Evolutionary conservation across 2,113 vertebrate species (phyloP).

Genomic region (Brachypteracias leptosomus): DNA sequence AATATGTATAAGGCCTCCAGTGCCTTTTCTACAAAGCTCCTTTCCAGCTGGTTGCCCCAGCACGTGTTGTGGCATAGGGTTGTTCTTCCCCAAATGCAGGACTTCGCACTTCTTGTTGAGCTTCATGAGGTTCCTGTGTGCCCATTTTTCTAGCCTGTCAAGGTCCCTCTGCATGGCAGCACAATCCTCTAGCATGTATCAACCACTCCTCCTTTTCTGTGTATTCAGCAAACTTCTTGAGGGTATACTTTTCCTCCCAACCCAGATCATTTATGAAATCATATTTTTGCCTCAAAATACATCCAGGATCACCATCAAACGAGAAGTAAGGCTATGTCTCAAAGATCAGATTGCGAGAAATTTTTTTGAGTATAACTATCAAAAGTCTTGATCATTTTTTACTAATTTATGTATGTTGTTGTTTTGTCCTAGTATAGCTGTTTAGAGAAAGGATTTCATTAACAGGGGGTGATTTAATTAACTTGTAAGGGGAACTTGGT

Average conservation of each 20-base stretch:
- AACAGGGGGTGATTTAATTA: not conserved
- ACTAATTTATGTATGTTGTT: not conserved
- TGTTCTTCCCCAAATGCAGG: not conserved
- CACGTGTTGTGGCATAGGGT: not conserved
- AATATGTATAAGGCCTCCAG: not conserved
- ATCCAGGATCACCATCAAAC: not conserved
- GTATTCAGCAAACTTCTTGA: not conserved
- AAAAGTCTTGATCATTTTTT: not conserved
- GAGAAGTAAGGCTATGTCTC: not conserved
- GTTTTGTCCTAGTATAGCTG: not conserved
- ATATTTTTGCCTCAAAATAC: not conserved
- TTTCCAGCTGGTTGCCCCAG: not conserved
- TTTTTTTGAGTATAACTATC: not conserved
- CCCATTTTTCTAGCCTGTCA: not conserved
- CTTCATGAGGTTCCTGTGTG: not conserved
- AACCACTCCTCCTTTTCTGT: not conserved
- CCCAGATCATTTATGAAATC: not conserved
- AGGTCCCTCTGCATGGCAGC: not conserved
- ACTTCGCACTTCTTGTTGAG: not conserved
- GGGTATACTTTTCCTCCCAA: not conserved
- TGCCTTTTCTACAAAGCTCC: not conserved
- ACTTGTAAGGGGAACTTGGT: not conserved
- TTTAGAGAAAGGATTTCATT: not conserved
- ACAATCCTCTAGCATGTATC: fast-evolving
- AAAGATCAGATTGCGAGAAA: not conserved